Evolutionary conservation across 1,140 invertebrate genomes (phyloP), one percentile per base, ranked within the genome.

Genomic region (Diploscapter pachys): DNA sequence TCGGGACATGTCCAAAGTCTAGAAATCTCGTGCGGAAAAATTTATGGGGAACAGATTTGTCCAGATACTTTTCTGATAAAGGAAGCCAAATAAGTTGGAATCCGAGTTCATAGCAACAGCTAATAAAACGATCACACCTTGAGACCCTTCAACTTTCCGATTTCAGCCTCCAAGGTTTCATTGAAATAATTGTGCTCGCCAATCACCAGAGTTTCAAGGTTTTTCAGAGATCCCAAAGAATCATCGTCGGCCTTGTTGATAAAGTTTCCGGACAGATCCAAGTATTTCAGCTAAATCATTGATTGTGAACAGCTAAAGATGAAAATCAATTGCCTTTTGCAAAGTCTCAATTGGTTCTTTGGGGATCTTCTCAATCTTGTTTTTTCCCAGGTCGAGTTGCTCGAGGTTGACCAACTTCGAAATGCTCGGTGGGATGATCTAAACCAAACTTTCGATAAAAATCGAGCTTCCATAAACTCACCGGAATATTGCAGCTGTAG

Each of bases 101-200:
- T 59, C 57, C 11, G 13, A 13, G 57, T 13, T 64, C 51, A 31
- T 64, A 5, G 31, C 31, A 31, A 31, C 31, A 31, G 31, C 31
- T 31, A 31, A 31, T 11, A 54, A 54, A 5, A 54, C 4, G 52
- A 59, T 52, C 5, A 59, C n/a, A 76, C 70, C 70, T 76, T 66
- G 3, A 76, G 63, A n/a, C 54, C 54, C 51, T 64, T 70, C 11
- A 78, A 53, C 54, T 56, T 48, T 11, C 64, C 73, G n/a, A 78
- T 75, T 62, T 78, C 76, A 13, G 49, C 55, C 2, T 69, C 9
- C 2, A 78, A 48, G 2, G 72, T 71, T 6, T 75, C 76, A 66
- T 78, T 78, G 3, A 75, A 48, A 63, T 62, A 78, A 49, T 78
- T 78, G 63, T 78, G 76, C 13, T 78, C 76, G 9, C 76, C 76